Evolutionary conservation across 2,888 invertebrate species (phyloP).

Genomic region (Cyaniris semiargus): DNA sequence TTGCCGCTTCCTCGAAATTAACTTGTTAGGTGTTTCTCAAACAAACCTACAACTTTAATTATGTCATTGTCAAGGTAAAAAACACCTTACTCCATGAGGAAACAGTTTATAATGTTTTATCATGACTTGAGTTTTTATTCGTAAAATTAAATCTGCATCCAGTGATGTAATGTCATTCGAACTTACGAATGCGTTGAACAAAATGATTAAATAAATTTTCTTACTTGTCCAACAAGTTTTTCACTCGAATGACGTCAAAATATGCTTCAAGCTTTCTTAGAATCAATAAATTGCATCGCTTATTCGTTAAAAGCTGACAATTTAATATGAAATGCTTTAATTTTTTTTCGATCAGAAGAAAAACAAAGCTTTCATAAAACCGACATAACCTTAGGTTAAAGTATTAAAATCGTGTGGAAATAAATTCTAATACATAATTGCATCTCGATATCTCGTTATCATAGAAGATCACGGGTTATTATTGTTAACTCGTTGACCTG

Average conservation of each 20-base stretch:
- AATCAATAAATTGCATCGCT: neutral
- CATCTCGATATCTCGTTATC: conserved; percentile 28
- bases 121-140: neutral
- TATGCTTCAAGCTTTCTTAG: neutral
- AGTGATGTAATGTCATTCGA: conserved; percentile 14
- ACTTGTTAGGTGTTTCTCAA: conserved; percentile 49
- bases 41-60: conserved; percentile 34
- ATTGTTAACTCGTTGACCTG: conserved; percentile 33
- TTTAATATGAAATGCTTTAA: neutral
- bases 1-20: conserved; percentile 50
- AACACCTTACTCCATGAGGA: conserved; percentile 21
- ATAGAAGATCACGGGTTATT: conserved; percentile 35
- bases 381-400: neutral
- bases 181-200: conserved; percentile 5
- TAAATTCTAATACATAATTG: conserved; percentile 35
- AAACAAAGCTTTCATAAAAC: neutral
- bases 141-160: conserved; percentile 4
- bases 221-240: neutral
- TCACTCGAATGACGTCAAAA: neutral
- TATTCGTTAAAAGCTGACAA: neutral
- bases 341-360: neutral
- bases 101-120: conserved; percentile 1
- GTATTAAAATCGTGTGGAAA: conserved; percentile 30
- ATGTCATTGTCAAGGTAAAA: conserved; percentile 17
- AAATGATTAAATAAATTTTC: neutral